Conservation (phyloP, 2,797 vertebrate species). For the Picus viridis region DNA sequence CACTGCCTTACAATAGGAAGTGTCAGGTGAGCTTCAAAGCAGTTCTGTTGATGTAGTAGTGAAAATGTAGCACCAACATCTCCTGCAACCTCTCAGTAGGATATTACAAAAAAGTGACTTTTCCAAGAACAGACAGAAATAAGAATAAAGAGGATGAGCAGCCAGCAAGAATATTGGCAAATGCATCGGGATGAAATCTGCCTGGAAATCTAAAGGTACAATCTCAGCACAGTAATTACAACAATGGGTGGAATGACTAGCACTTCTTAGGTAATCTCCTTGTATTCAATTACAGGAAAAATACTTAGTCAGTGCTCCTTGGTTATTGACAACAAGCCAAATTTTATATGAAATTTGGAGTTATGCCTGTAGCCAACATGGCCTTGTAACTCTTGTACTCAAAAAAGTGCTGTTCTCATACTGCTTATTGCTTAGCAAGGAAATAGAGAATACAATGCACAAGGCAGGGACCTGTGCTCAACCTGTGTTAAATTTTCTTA, state of each 20-base stretch:
- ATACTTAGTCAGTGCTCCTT: conserved; percentile 5
- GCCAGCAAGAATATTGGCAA: background rate
- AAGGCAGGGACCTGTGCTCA: background rate
- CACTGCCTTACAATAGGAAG: background rate
- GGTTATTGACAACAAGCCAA: background rate
- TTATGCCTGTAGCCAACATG: background rate
- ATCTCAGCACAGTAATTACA: background rate
- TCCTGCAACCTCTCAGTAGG: background rate
- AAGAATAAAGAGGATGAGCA: background rate
- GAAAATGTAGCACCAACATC: background rate
- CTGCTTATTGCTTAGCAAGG: background rate
- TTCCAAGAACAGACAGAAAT: background rate
- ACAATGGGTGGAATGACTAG: background rate
- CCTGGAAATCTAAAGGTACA: conserved; percentile 20
- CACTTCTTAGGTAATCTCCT: conserved; percentile 22
- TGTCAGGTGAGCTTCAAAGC: background rate
- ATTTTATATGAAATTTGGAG: background rate
- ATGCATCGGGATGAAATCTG: background rate
- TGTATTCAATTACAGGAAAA: conserved; percentile 32
- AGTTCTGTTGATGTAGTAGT: background rate
- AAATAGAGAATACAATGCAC: background rate
- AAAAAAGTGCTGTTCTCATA: background rate
- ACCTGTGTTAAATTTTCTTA: background rate
- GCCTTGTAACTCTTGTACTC: background rate
- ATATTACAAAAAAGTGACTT: background rate